Evolutionary conservation across 2,888 invertebrate genomes (phyloP).

Genomic region (Zygaena filipendulae): DNA sequence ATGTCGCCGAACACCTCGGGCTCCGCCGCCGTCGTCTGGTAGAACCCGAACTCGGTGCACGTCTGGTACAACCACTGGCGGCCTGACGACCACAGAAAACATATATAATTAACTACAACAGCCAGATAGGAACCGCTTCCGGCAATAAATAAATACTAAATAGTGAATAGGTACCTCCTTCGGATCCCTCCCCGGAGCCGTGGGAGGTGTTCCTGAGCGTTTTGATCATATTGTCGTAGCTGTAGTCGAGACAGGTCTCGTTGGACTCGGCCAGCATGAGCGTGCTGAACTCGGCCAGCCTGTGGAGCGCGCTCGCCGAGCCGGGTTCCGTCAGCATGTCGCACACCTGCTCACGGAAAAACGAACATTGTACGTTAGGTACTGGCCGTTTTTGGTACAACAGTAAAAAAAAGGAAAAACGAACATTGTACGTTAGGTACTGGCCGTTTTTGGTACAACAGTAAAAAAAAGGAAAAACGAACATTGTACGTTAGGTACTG

Average conservation of each 20-base stretch:
- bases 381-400: too few species aligned
- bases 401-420: too few species aligned
- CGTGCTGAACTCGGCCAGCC: conserved; percentile 79
- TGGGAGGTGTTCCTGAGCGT: conserved; percentile 75
- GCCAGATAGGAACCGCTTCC: too few species aligned
- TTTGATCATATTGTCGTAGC: conserved; percentile 79
- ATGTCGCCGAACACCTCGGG: conserved; percentile 77
- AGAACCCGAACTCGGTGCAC: conserved; percentile 96
- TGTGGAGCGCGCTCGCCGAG: conserved; percentile 69
- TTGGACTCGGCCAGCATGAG: conserved; percentile 73
- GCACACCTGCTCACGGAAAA: conserved; percentile 81
- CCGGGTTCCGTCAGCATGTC: conserved; percentile 75
- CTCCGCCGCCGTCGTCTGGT: conserved; percentile 83
- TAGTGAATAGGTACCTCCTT: conserved; percentile 73
- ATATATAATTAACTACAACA: too few species aligned
- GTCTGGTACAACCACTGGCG: conserved; percentile 96
- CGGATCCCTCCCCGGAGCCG: conserved; percentile 71
- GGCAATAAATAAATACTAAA: too few species aligned
- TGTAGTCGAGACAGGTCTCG: conserved; percentile 85
- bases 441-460: too few species aligned
- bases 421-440: too few species aligned
- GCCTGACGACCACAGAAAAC: conserved; percentile 38
- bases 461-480: too few species aligned
- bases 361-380: too few species aligned
- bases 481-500: too few species aligned